Evolutionary conservation across 2,888 invertebrate species (phyloP), one percentile per base, ranked within the genome.

Genomic region (Thera obeliscata): DNA sequence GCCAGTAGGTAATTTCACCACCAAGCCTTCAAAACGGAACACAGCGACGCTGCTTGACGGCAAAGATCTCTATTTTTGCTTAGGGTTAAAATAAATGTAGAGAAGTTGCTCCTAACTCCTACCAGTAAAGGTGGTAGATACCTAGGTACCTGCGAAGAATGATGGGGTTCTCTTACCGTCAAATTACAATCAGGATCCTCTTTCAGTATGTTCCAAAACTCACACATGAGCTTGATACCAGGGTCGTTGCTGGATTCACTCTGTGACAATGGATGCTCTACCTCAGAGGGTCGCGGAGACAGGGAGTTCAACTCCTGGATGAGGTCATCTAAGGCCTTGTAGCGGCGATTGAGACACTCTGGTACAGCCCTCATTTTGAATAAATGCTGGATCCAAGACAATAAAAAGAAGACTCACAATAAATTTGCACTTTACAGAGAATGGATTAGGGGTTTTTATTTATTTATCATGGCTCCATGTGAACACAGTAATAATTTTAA

Each of bases 181-280:
- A 89, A 70, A 74, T 90, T 78, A 67, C 83, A 86, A 61, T 85
- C 76, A 0, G 90, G 89, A 64, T 91, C 83, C 67, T 89, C 85
- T 70, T 90, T 86, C 1, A 91, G 80, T 67, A 89, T 88, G 49
- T 87, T 85, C 93, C 92, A 92, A 67, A 93, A 88, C 36, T 90
- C 80, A 67, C 89, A 87, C 88, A 92, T 88, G 0, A 92, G 79
- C 63, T 83, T 86, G 35, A 88, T 76, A 12, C 86, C 82, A 1
- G 83, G 82, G 2, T 86, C 82, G 2, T 76, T 73, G 0, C 68
- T 64, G 0, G 71, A 55, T 7, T 46, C 61, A 35, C 52, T 41
- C 5, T 36, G 11, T 0, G 36, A 55, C 35, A 12, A 35, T 11
- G 49, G 46, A 54, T 67, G 68, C 6, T 76, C 71, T 2, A 36